phyloP scores from a whole-genome alignment of 2,113 vertebrate species.

The Poecile atricapillus region DNA sequence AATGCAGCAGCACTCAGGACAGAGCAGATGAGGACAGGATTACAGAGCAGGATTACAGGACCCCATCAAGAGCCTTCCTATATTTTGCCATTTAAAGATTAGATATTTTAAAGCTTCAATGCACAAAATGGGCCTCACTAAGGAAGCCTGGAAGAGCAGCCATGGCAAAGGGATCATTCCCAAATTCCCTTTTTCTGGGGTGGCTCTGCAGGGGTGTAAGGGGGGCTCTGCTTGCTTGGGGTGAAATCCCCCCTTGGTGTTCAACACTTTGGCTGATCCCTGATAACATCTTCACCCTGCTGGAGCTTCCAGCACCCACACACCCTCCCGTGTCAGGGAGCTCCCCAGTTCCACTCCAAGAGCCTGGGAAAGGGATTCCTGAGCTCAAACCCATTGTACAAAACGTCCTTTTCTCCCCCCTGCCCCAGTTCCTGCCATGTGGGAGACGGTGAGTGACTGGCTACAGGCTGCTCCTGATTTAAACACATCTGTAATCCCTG shows the following conservation, averaged over 20 bases:
- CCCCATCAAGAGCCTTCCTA: not conserved
- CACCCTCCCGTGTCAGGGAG: rapidly evolving
- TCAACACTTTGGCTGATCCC: not conserved
- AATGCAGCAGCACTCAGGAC: not conserved
- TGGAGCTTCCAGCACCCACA: not conserved
- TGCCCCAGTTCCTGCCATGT: rapidly evolving
- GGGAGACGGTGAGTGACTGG: not conserved
- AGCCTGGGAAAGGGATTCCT: rapidly evolving
- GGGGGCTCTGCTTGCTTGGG: rapidly evolving
- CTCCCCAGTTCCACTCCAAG: not conserved
- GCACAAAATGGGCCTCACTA: not conserved
- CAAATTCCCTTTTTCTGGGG: not conserved
- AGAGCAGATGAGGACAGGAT: not conserved
- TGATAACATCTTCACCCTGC: rapidly evolving
- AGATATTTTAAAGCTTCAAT: not conserved
- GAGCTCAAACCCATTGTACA: not conserved
- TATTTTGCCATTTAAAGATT: slow-evolving; percentile 8
- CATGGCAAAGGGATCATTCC: not conserved
- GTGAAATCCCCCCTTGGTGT: not conserved
- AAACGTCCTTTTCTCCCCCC: not conserved
- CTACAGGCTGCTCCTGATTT: not conserved
- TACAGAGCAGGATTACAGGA: not conserved
- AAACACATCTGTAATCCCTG: slow-evolving; percentile 6
- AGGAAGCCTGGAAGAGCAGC: not conserved
- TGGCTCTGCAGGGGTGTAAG: rapidly evolving